Percentiles rank a stretch among this genome's conserved stretches.
Conservation (phyloP, 2,797 vertebrate genomes). For the Trachurus trachurus region DNA sequence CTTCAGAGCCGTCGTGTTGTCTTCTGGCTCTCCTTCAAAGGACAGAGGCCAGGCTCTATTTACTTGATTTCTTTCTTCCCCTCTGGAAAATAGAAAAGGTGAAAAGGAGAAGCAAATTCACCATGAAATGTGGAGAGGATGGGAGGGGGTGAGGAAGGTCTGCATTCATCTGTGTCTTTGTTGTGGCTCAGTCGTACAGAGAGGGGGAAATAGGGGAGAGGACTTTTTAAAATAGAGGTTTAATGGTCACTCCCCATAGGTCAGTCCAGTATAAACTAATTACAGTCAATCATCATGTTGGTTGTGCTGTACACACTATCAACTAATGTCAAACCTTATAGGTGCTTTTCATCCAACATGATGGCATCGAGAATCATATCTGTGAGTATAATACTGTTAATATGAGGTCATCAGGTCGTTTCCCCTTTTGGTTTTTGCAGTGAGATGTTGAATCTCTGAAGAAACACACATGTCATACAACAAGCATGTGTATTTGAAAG, state of each 20-base stretch:
- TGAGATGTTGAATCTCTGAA: too few species aligned
- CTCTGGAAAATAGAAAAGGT: slow-evolving; percentile 30
- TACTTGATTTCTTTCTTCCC: slow-evolving; percentile 1
- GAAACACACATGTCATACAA: too few species aligned
- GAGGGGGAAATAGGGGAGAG: slow-evolving; percentile 13
- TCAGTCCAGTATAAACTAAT: slow-evolving; percentile 11
- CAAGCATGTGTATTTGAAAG: too few species aligned
- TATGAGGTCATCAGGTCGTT: too few species aligned
- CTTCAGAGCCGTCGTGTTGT: background rate
- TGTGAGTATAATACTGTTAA: too few species aligned
- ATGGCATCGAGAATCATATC: slow-evolving; percentile 1
- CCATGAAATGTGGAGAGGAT: slow-evolving; percentile 15
- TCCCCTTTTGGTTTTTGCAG: background rate
- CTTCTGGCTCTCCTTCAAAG: background rate
- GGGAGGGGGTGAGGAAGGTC: slow-evolving; percentile 12
- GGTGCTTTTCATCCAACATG: slow-evolving; percentile 24
- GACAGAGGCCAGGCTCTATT: slow-evolving; percentile 20
- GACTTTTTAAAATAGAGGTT: slow-evolving; percentile 30
- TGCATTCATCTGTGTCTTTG: slow-evolving; percentile 39
- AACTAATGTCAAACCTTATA: too few species aligned
- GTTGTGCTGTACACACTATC: too few species aligned
- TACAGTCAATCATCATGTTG: background rate
- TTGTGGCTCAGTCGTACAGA: background rate
- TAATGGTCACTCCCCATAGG: slow-evolving; percentile 36
- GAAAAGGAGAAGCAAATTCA: slow-evolving; percentile 30